Evolutionary conservation across 1,140 invertebrate species (phyloP).

Genomic region (Camponotus floridanus): DNA sequence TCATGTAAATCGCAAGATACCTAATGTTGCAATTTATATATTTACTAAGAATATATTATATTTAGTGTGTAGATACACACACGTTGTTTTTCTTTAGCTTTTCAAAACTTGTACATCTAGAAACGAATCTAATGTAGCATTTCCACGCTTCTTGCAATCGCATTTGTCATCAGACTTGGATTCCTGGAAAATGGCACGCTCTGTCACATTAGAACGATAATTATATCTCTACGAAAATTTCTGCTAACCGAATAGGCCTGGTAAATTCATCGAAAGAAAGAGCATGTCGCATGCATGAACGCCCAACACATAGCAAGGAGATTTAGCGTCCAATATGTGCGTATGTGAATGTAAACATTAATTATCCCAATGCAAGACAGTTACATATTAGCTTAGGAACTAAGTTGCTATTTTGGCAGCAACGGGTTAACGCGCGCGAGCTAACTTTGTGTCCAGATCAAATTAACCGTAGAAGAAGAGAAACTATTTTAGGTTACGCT

Average conservation of each 20-base stretch:
- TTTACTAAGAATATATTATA: constrained; percentile 10
- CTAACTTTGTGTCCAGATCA: constrained; percentile 64
- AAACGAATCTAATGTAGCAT: constrained; percentile 48
- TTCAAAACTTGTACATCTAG: constrained; percentile 14
- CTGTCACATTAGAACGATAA: constrained; percentile 38
- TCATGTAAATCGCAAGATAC: neutral
- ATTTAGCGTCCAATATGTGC: constrained; percentile 55
- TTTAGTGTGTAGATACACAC: neutral
- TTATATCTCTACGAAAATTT: constrained; percentile 51
- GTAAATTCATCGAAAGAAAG: constrained; percentile 56
- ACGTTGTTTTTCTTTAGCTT: neutral
- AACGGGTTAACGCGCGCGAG: constrained; percentile 52
- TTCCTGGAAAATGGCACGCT: constrained; percentile 41
- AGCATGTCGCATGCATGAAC: constrained; percentile 55
- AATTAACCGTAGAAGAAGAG: constrained; percentile 65
- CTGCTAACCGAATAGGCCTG: constrained; percentile 32
- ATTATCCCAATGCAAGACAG: constrained; percentile 61
- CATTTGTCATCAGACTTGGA: constrained; percentile 41
- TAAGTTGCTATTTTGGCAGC: constrained; percentile 72
- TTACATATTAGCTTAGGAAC: constrained; percentile 70
- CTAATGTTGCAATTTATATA: constrained; percentile 19
- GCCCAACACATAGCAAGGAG: constrained; percentile 41
- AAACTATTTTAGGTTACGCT: constrained; percentile 59
- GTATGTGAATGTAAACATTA: constrained; percentile 61
- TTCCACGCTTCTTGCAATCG: constrained; percentile 41